Base-by-base conservation (phyloP, 2,888 invertebrate genomes). In the Drosophila nigricruria region DNA sequence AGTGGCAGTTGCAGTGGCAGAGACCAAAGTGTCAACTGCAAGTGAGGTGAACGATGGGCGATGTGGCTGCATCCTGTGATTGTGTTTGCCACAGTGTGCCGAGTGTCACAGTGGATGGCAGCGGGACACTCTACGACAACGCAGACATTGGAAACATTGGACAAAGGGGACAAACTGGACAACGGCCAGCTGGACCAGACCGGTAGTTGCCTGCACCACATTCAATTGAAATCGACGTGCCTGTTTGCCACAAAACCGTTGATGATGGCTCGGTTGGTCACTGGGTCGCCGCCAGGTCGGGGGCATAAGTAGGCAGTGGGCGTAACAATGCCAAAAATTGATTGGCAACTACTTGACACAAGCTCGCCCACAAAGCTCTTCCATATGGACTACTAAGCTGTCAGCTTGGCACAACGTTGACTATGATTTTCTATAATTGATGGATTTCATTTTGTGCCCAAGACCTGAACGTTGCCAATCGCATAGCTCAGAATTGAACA, bases 191-290 rank as follows among this genome's bases (percentile, higher is more conserved):
- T 62, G 30, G 58, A 59, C 18, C 38, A 14, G n/a, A 27, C 43
- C 65, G 68, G 71, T 74, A 77, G 89, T 77, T 88, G 89, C 81
- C 79, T 67, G 75, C 71, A 74, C 75, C 89, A 70, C 77, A 84
- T 85, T 88, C 82, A 88, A 86, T 86, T 85, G 89, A 70, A 88
- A 88, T 77, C 82, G 85, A 86, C 88, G 89, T 87, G 89, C 81
- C 85, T 73, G 88, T 81, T 87, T 73, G 81, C 84, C 84, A 79
- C 88, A 89, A 87, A 81, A 71, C 74, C 78, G 72, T 79, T 82
- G 88, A 73, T 82, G 75, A 73, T 61, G 69, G 62, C 60, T 67
- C 45, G 53, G 34, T 32, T 16, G 69, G 27, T 42, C 45, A 49
- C 14, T 52, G 43, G 43, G 16, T 36, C 14, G 30, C 25, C 23